phyloP scores from a whole-genome alignment of 2,113 vertebrate species.

The Solenodon paradoxus region DNA sequence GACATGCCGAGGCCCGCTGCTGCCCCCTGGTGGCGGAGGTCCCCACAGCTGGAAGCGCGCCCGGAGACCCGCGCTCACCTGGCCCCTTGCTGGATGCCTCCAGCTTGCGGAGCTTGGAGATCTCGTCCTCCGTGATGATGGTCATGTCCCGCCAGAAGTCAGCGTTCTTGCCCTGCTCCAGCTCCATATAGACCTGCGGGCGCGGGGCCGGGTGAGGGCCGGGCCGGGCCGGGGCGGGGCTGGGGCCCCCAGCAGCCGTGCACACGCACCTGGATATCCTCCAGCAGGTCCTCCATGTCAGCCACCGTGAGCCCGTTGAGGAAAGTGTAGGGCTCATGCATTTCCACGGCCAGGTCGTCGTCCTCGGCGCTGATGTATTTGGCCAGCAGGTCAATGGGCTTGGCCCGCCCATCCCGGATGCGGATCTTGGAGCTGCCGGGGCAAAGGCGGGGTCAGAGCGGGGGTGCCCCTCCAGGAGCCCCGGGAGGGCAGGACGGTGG shows the following conservation, averaged over 20 bases:
- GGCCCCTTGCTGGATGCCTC: constrained; percentile 96
- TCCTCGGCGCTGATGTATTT: constrained; percentile 98
- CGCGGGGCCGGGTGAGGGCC: fast-evolving
- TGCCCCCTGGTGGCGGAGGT: neutral
- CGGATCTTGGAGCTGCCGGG: constrained; percentile 93
- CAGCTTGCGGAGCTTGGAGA: constrained; percentile 94
- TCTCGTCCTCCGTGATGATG: constrained; percentile 97
- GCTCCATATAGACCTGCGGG: constrained; percentile 96
- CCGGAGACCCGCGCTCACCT: constrained; percentile 77
- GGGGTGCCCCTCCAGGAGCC: neutral
- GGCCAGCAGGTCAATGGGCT: constrained; percentile 96
- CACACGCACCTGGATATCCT: constrained; percentile 97
- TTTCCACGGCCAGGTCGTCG: constrained; percentile 96
- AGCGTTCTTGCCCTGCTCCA: constrained; percentile 97
- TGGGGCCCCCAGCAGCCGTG: fast-evolving
- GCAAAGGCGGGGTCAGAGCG: fast-evolving
- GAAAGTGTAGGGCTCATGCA: constrained; percentile 98
- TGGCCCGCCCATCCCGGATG: constrained; percentile 94
- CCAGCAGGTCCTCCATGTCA: constrained; percentile 97
- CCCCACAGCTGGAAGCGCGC: fast-evolving
- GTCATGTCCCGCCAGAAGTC: constrained; percentile 99
- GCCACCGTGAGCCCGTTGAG: constrained; percentile 94
- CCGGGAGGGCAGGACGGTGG: no score
- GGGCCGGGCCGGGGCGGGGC: neutral
- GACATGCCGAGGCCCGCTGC: fast-evolving